Evolutionary conservation across 2,888 invertebrate species (phyloP).

Genomic region (Cheilosia impressa): DNA sequence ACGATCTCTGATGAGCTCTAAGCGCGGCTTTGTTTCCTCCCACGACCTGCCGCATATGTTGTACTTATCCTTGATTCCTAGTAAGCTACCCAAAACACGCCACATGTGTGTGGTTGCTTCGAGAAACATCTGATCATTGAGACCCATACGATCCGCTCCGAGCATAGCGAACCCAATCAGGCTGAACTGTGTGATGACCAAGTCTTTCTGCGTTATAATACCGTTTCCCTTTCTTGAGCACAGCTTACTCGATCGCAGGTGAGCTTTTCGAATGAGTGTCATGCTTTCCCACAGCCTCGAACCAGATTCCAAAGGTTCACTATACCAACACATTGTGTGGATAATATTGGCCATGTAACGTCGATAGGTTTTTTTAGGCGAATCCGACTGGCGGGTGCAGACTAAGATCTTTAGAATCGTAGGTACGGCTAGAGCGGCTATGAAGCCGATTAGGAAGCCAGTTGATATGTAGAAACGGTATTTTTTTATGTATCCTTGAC

Average conservation of each 20-base stretch:
- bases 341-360: slow-evolving; percentile 91
- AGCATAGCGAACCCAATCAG: slow-evolving; percentile 91
- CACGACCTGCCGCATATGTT: slow-evolving; percentile 88
- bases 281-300: slow-evolving; percentile 88
- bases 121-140: slow-evolving; percentile 87
- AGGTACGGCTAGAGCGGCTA: slow-evolving; percentile 90
- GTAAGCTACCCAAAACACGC: slow-evolving; percentile 91
- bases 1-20: slow-evolving; percentile 85
- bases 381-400: slow-evolving; percentile 89
- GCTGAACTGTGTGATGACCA: slow-evolving; percentile 93
- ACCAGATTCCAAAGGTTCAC: slow-evolving; percentile 78
- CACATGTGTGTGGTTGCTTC: slow-evolving; percentile 92
- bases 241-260: slow-evolving; percentile 86
- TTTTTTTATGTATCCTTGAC: no score
- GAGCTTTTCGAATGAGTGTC: slow-evolving; percentile 87
- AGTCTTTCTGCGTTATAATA: slow-evolving; percentile 90
- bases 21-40: slow-evolving; percentile 85
- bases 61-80: slow-evolving; percentile 93
- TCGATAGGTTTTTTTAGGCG: slow-evolving; percentile 87
- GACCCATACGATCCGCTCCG: slow-evolving; percentile 87
- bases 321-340: slow-evolving; percentile 91
- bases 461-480: slow-evolving; percentile 82
- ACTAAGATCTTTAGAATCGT: slow-evolving; percentile 89
- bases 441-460: slow-evolving; percentile 90
- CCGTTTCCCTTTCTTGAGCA: slow-evolving; percentile 84